phyloP scores from a whole-genome alignment of 2,113 vertebrate genomes.

The Jacana jacana region DNA sequence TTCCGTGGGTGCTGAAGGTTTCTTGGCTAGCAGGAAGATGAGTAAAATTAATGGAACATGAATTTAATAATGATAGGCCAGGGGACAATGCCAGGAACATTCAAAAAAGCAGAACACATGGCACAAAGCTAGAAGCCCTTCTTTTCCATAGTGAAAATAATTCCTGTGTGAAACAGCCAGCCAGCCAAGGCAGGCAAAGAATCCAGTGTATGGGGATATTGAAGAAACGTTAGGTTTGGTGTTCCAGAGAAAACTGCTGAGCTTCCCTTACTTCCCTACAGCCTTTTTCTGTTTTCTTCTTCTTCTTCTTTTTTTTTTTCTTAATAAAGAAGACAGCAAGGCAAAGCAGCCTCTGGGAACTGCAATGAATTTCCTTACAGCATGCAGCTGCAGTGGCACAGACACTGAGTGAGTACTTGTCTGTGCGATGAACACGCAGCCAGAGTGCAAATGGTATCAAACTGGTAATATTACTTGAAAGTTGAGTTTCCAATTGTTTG shows the following conservation, averaged over 20 bases:
- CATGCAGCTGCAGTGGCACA: not conserved
- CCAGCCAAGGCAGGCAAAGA: not conserved
- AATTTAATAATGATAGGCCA: constrained; percentile 39
- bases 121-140: not conserved
- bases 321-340: not conserved
- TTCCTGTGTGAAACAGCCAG: not conserved
- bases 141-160: not conserved
- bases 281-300: not conserved
- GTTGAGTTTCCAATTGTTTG: not conserved
- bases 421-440: not conserved
- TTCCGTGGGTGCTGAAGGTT: constrained; percentile 53
- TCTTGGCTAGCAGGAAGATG: constrained; percentile 68
- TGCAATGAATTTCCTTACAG: not conserved
- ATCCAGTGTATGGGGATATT: not conserved
- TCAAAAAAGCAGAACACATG: constrained; percentile 1
- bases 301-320: not conserved
- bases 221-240: not conserved
- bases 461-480: not conserved
- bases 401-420: not conserved
- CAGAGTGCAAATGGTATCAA: not conserved
- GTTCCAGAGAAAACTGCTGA: not conserved
- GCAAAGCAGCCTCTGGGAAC: not conserved
- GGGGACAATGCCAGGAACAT: constrained; percentile 32
- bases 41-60: constrained; percentile 29
- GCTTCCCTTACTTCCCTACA: not conserved